Percentiles rank a stretch among this genome's conserved stretches.
Evolutionary conservation across 1,140 invertebrate genomes (phyloP).

Genomic region (Asbolus verrucosus): DNA sequence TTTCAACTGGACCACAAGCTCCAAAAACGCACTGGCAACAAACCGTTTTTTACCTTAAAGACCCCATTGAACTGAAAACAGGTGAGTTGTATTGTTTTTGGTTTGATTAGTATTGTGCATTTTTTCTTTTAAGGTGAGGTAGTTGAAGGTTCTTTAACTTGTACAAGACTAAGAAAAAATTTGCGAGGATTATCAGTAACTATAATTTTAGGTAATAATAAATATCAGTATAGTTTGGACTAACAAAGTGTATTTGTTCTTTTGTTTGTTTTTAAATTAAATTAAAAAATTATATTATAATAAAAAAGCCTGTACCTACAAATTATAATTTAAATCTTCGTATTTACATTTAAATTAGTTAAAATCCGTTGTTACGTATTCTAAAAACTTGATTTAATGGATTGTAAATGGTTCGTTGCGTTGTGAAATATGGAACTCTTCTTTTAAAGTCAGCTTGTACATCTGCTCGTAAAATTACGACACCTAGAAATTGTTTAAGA

Average conservation of each 20-base stretch:
- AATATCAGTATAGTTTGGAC: slow-evolving; percentile 61
- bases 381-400: slow-evolving; percentile 73
- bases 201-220: slow-evolving; percentile 58
- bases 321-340: slow-evolving; percentile 55
- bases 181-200: slow-evolving; percentile 60
- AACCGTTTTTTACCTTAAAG: slow-evolving; percentile 88
- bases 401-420: slow-evolving; percentile 71
- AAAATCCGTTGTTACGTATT: slow-evolving; percentile 64
- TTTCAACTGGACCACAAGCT: slow-evolving; percentile 81
- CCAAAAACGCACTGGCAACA: slow-evolving; percentile 97
- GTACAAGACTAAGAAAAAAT: slow-evolving; percentile 60
- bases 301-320: slow-evolving; percentile 53
- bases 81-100: slow-evolving; percentile 66
- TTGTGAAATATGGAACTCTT: slow-evolving; percentile 68
- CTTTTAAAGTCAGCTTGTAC: slow-evolving; percentile 73
- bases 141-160: slow-evolving; percentile 58
- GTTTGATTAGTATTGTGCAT: not conserved
- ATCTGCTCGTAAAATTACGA: slow-evolving; percentile 86
- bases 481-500: slow-evolving; percentile 68
- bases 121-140: slow-evolving; percentile 57
- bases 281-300: slow-evolving; percentile 54
- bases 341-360: slow-evolving; percentile 48
- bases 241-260: slow-evolving; percentile 48
- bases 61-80: slow-evolving; percentile 77
- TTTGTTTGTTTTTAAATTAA: slow-evolving; percentile 45